Evolutionary conservation across 2,113 vertebrate species (phyloP), one percentile per base, ranked within the genome.

Genomic region (Pardalotus punctatus): DNA sequence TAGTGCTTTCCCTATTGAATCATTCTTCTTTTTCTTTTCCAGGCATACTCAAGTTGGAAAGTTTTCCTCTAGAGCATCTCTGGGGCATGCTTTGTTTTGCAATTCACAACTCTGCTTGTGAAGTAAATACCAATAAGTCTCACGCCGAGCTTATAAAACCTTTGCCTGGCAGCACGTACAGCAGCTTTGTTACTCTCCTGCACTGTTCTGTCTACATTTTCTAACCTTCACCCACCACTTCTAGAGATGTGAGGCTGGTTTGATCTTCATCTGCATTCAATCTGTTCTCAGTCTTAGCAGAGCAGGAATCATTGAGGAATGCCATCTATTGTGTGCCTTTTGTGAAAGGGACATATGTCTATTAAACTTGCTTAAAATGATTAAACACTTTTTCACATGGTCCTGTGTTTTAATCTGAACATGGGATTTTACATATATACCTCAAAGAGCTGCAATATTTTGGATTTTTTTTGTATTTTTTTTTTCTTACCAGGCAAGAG

Each of bases 51-150:
- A 69, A 72, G 53, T 95, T 94, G 80, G 84, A 91, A 95, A 89
- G 36, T 81, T 88, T 91, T 92, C 58, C 80, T 91, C 60, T 69
- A n/a, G 45, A 80, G 28, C 13, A 1, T 92, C 85, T 86, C 94
- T 88, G 42, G 90, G 85, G 81, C 50, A 82, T 93, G 66, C 42
- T 95, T 95, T 94, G 64, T 95, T 95, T 96, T 94, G 73, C 73
- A 95, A 87, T 91, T 96, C 87, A 70, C 94, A 94, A 35, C 74
- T 82, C 57, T 54, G 77, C 81, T 89, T 93, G 84, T 95, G 84
- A 97, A 88, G 58, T 77, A 96, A 96, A 94, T 96, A 85, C 84
- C 78, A 91, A 24, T 90, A 94, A 80, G 58, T 93, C 87, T 93
- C 74, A 87, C 1, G 7, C 38, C 0, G 5, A 77, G 81, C 33